These are phyloP conservation scores for Pseudorectes ferrugineus DNA, from an alignment of 2,113 vertebrate species.

Conservation along the genomic window DNA sequence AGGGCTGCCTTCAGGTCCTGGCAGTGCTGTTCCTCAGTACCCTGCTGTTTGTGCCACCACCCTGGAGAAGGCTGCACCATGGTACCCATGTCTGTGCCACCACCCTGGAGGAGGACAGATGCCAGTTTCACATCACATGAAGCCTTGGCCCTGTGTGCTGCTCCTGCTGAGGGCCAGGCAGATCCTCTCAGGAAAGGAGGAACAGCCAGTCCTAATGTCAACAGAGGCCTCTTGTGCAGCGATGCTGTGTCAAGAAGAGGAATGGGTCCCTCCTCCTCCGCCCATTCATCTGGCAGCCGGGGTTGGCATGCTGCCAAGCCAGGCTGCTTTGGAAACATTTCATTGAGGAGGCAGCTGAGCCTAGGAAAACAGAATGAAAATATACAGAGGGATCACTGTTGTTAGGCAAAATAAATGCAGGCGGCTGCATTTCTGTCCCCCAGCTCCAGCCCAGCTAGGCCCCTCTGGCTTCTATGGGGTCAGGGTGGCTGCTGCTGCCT, in stretches of 20 bases:
- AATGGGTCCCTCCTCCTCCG: constrained; percentile 60
- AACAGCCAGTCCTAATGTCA: constrained; percentile 62
- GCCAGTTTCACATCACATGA: not conserved
- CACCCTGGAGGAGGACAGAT: not conserved
- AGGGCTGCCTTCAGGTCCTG: not conserved
- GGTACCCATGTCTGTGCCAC: not conserved
- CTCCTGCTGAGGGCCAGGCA: not conserved
- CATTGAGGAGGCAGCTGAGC: constrained; percentile 66
- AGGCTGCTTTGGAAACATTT: constrained; percentile 66
- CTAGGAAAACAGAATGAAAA: constrained; percentile 65
- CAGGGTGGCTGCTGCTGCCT: not conserved
- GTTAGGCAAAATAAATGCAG: constrained; percentile 53
- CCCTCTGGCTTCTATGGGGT: not conserved
- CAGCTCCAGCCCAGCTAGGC: not conserved
- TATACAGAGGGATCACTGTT: constrained; percentile 59
- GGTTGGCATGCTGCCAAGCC: constrained; percentile 35
- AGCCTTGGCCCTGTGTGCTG: not conserved
- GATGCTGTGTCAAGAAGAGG: constrained; percentile 62
- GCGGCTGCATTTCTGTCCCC: constrained; percentile 10
- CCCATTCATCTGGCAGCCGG: constrained; percentile 58
- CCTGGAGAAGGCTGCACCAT: not conserved
- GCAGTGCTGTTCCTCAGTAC: not conserved
- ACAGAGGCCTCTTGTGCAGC: constrained; percentile 64
- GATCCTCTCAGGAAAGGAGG: not conserved
- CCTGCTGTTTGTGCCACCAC: not conserved